Evolutionary conservation across 2,797 vertebrate genomes (phyloP), one percentile per base, ranked within the genome.

Genomic region (Clarias pachynema): DNA sequence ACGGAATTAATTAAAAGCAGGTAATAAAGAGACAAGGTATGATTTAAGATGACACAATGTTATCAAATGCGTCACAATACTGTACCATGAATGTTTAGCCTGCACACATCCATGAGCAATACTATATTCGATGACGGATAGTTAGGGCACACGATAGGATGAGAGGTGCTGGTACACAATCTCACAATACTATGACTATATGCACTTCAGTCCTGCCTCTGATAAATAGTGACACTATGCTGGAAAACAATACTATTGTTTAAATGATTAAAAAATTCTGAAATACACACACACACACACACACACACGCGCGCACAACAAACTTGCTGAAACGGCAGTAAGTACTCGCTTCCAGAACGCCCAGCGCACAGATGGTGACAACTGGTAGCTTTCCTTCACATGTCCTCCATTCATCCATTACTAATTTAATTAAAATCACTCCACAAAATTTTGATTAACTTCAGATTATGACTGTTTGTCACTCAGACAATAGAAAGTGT

Each of bases 371-470:
- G 85, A 82, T 75, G 77, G 78, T 78, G 85, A 89, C 82, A 83
- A 83, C 79, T 49, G 77, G 79, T 68, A 84, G 69, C 85, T 68
- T 80, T 78, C 37, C 60, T 81, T 82, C 84, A 84, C 34, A 82
- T 88, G 83, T 79, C 49, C 83, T 82, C 57, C 77, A 77, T 87
- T 84, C 85, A 88, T 85, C 85, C 79, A 79, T 70, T 69, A 73
- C 57, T 89, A 88, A 91, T 89, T 89, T 89, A 87, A 88, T 89
- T 86, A 86, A 85, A 87, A 83, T 29, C 86, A 85, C 77, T 82
- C 56, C 73, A 87, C 78, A 84, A 86, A 73, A 26, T n/a, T 60
- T 79, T 89, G 85, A 89, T 91, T 89, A 86, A 79, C 74, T 40
- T 22, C 87, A 86, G 89, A 89, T 89, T 91, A 88, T 62, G 84